Percentiles rank a stretch among this genome's conserved stretches.
Evolutionary conservation across 2,888 invertebrate genomes (phyloP).

Genomic region (Thereva unica): DNA sequence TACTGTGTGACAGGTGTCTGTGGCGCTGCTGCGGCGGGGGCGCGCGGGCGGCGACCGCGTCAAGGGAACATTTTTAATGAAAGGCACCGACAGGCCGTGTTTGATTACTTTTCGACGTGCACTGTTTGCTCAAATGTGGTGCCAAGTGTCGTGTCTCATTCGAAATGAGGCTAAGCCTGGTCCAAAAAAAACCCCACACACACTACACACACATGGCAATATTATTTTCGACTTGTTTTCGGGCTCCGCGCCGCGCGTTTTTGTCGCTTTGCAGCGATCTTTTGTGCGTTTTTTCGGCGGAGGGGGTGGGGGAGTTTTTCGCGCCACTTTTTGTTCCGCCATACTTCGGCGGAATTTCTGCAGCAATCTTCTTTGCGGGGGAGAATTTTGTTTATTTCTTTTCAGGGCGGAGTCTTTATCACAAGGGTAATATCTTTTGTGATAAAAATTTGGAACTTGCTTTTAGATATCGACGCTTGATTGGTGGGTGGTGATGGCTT

Average conservation of each 20-base stretch:
- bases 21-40: background rate
- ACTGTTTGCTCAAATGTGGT: constrained; percentile 30
- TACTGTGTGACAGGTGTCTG: constrained; percentile 1
- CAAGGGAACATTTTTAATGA: constrained; percentile 1
- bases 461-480: too few relatives aligned
- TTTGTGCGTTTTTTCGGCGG: too few relatives aligned
- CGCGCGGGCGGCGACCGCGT: constrained; percentile 2
- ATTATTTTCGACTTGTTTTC: constrained; percentile 14
- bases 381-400: too few relatives aligned
- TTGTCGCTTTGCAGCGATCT: constrained; percentile 5
- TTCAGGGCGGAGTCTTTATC: too few relatives aligned
- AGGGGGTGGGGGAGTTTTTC: too few relatives aligned
- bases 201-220: background rate
- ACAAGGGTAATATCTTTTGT: too few relatives aligned
- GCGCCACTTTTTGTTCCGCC: too few relatives aligned
- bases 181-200: constrained; percentile 18
- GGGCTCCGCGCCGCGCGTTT: constrained; percentile 12
- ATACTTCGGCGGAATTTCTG: too few relatives aligned
- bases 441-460: too few relatives aligned
- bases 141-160: constrained; percentile 20
- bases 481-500: too few relatives aligned
- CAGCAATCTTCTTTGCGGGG: too few relatives aligned
- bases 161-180: constrained; percentile 26
- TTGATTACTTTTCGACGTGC: constrained; percentile 34
- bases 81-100: constrained; percentile 30